phyloP scores from a whole-genome alignment of 2,113 vertebrate species.

The Daboia siamensis region DNA sequence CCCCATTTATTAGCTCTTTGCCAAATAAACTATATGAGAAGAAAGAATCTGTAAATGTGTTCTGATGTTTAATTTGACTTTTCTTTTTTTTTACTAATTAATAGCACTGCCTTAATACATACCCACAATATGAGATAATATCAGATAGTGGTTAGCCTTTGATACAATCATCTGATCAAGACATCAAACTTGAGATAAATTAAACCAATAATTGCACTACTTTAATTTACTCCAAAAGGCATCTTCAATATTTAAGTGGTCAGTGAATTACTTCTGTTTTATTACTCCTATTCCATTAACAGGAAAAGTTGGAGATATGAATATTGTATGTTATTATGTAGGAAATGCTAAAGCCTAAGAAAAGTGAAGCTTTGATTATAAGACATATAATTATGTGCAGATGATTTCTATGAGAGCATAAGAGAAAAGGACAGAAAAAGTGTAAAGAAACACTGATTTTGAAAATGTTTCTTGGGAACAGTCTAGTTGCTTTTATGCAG shows the following conservation, averaged over 20 bases:
- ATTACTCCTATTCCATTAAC: conserved; percentile 38
- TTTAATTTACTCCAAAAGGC: conserved; percentile 59
- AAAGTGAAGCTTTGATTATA: conserved; percentile 57
- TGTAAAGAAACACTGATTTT: conserved; percentile 1
- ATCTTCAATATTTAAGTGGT: conserved; percentile 35
- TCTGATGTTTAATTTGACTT: conserved; percentile 1
- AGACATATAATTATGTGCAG: conserved; percentile 43
- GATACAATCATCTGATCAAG: conserved; percentile 44
- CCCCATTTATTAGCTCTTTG: not conserved
- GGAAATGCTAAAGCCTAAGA: conserved; percentile 39
- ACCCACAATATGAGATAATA: conserved; percentile 17
- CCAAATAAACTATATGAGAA: not conserved
- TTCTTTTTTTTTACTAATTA: conserved; percentile 11
- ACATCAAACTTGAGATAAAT: conserved; percentile 50
- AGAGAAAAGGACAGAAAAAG: not conserved
- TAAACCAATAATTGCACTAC: conserved; percentile 51
- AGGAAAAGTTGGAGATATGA: conserved; percentile 29
- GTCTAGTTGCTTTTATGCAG: not conserved
- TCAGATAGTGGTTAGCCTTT: conserved; percentile 51
- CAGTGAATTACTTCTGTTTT: conserved; percentile 41
- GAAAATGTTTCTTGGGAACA: not conserved
- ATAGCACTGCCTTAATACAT: not conserved
- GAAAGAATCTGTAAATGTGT: not conserved
- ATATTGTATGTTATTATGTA: conserved; percentile 28
- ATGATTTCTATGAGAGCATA: conserved; percentile 25